Evolutionary conservation across 2,113 vertebrate species (phyloP), one percentile per base, ranked within the genome.

Genomic region (Piaya cayana): DNA sequence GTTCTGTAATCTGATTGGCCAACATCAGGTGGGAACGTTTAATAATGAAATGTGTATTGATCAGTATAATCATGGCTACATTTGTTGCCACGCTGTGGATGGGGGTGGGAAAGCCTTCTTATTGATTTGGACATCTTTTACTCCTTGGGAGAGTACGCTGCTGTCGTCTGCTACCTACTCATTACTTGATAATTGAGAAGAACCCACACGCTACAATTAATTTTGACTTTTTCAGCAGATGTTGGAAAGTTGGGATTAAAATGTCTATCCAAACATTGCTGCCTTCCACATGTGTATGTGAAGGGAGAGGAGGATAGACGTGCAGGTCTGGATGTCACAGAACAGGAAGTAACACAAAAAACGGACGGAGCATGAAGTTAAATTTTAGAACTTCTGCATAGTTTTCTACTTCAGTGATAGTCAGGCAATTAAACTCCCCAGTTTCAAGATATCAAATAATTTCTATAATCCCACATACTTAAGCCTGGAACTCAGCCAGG

Each of bases 1-100:
- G 85, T 72, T 69, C 53, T 78, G 55, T 96, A 82, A 91, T 95
- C 91, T 94, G 90, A 97, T 92, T 97, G 96, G 83, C 78, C 95
- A 88, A 93, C 88, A 94, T 93, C 78, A 82, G 95, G 91, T 42
- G 23, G 92, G 88, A 95, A 93, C 88, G 63, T 93, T 70, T 76
- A 82, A 93, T 96, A 95, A 97, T 88, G 97, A 92, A 93, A 94
- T 97, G 65, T 95, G 29, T 39, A 97, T 92, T 95, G 96, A 97
- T 98, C 96, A 86, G 81, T 90, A 89, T 93, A 96, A 83, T 68
- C 74, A 82, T 69, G 67, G 72, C 37, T 67, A 69, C 67, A 80
- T 88, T 94, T 86, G 55, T 94, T 86, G 50, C 27, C 59, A 9
- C 75, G 53, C 47, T 34, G 4, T 20, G 52, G 42, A 64, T 87